Percentiles rank a stretch among this genome's conserved stretches.
Conservation (phyloP, 2,888 invertebrate genomes). For the Reticulitermes lucifugus region DNA sequence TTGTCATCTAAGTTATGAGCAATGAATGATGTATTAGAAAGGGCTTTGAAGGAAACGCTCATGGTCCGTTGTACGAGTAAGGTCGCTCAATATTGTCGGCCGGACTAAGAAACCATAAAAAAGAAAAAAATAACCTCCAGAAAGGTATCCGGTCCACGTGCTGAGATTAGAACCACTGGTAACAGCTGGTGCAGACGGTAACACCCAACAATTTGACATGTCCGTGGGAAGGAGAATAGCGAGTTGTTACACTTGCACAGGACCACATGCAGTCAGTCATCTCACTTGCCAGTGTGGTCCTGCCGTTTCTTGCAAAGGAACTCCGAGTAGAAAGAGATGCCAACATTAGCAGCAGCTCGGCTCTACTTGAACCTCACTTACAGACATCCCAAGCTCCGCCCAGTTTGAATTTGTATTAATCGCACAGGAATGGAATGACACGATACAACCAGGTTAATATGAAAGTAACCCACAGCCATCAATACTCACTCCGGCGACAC, state of each 20-base stretch:
- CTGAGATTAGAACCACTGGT: too few relatives aligned
- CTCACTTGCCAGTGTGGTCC: neutral
- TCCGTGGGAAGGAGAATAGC: too few relatives aligned
- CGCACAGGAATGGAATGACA: neutral
- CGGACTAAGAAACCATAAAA: too few relatives aligned
- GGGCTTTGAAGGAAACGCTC: too few relatives aligned
- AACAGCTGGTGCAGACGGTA: too few relatives aligned
- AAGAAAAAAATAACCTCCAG: too few relatives aligned
- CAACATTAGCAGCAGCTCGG: neutral
- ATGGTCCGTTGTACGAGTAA: too few relatives aligned
- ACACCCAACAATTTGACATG: too few relatives aligned
- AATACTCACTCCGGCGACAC: neutral
- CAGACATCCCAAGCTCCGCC: constrained; percentile 10
- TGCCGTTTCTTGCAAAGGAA: neutral
- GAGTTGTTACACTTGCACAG: neutral
- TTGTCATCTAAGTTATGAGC: too few relatives aligned
- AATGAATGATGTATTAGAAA: too few relatives aligned
- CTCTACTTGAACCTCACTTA: neutral
- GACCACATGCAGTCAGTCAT: neutral
- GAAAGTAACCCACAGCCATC: neutral
- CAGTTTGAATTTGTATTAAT: constrained; percentile 23
- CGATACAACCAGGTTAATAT: constrained; percentile 4
- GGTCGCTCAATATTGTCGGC: too few relatives aligned
- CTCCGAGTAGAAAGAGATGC: neutral
- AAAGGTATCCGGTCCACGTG: too few relatives aligned